phyloP scores from a whole-genome alignment of 1,140 invertebrate genomes.

The Drosophila miranda region DNA sequence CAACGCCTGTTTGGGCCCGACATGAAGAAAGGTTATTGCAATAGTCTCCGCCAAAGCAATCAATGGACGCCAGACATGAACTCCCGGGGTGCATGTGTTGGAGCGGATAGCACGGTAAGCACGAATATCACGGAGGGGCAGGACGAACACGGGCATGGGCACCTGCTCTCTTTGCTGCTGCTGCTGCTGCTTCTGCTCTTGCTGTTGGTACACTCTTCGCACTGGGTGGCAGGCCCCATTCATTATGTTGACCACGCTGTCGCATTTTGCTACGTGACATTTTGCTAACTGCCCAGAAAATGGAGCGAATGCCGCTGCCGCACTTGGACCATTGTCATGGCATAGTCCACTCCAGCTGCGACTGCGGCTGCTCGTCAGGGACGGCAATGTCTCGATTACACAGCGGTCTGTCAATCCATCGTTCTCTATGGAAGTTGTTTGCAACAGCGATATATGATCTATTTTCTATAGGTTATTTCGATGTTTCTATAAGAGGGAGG shows the following conservation, averaged over 20 bases:
- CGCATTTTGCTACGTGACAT: constrained; percentile 80
- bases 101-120: constrained; percentile 45
- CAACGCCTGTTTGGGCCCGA: constrained; percentile 14
- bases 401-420: too few species aligned
- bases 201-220: neutral
- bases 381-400: too few species aligned
- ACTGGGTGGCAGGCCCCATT: constrained; percentile 59
- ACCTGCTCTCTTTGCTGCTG: constrained; percentile 45
- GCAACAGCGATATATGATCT: too few species aligned
- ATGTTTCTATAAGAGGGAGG: too few species aligned
- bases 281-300: constrained; percentile 72
- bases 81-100: constrained; percentile 60
- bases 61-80: constrained; percentile 70
- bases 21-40: constrained; percentile 74
- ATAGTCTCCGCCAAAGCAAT: constrained; percentile 68
- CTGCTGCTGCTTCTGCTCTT: constrained; percentile 11
- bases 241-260: constrained; percentile 80
- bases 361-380: too few species aligned
- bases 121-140: constrained; percentile 1
- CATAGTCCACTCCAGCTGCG: neutral
- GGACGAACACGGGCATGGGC: too few species aligned
- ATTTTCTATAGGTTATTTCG: too few species aligned
- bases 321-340: constrained; percentile 38
- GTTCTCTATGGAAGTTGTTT: too few species aligned
- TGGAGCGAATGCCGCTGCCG: constrained; percentile 24